Base-by-base conservation (phyloP, 2,888 invertebrate species). In the Caenorhabditis virilis region DNA sequence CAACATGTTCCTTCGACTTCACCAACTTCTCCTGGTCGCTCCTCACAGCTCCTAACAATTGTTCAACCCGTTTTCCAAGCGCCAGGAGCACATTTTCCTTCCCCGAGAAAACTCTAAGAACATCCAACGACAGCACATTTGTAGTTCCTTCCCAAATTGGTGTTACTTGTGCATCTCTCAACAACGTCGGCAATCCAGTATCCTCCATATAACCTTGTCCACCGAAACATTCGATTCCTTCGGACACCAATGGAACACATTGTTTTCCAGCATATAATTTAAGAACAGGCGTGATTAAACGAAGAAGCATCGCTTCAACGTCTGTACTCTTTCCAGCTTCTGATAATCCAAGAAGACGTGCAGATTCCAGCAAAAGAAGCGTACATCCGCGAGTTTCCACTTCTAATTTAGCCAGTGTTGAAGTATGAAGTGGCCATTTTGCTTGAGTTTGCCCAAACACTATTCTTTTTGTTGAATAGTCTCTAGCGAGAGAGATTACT, bases 131-230 rank as follows among this genome's bases (percentile, higher is more conserved):
- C 36, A 87, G 78, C 35, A 88, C 85, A 74, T 88, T 88, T 7
- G 88, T 88, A 1, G 88, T 88, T 18, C 88, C 88, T 79, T 88
- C 88, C 88, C 88, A 88, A 58, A 88, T 88, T 16, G 87, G 85
- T 30, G 86, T 80, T 1, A 87, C 87, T 84, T 88, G 88, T 30
- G 86, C 84, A 83, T 88, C 87, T 61, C 88, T 78, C 1, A 88
- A 78, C n/a, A 87, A 78, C 5, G 74, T 75, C 15, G 88, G 87
- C 27, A 88, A 73, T 3, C 87, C 87, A 7, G 87, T 87, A 64
- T 87, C 87, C 75, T 88, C 88, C 66, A 88, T 86, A 78, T 87
- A 88, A 16, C 88, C 88, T 78, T 86, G 87, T 15, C 88, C 88
- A 35, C 88, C 88, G 80, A 88, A 87, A 59, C 85, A 83, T 77